phyloP scores from a whole-genome alignment of 2,888 invertebrate genomes.

The Tanytarsus gracilentus region DNA sequence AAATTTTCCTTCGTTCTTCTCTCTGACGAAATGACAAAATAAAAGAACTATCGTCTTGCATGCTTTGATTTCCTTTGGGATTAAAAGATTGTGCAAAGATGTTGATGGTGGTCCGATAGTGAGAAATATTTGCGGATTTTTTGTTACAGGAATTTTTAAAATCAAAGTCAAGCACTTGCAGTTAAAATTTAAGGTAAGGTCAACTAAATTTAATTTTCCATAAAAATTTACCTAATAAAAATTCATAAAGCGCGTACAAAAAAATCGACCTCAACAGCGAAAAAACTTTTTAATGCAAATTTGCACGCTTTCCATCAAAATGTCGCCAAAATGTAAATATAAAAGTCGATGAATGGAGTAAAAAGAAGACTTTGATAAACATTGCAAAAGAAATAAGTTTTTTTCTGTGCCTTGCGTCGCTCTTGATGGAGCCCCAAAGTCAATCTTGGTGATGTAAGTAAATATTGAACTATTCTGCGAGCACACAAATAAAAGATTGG shows the following conservation, averaged over 20 bases:
- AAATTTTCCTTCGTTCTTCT: background rate
- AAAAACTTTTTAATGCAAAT: background rate
- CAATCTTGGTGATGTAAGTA: constrained; percentile 17
- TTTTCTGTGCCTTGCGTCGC: background rate
- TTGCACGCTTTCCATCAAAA: too few species aligned
- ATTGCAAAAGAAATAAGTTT: background rate
- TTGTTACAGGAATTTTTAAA: too few species aligned
- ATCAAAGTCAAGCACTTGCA: too few species aligned
- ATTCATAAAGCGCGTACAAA: background rate
- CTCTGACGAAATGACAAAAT: too few species aligned
- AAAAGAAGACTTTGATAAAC: background rate
- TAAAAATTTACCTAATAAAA: too few species aligned
- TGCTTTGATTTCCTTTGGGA: constrained; percentile 9
- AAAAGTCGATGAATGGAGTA: too few species aligned
- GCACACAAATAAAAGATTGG: background rate
- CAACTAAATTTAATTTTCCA: too few species aligned
- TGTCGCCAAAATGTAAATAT: too few species aligned
- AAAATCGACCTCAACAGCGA: too few species aligned
- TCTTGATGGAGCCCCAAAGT: constrained; percentile 14
- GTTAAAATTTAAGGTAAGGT: too few species aligned
- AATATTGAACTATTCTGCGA: constrained; percentile 16
- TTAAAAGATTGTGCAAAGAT: constrained; percentile 1
- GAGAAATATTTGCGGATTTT: background rate
- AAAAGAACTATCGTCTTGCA: too few species aligned
- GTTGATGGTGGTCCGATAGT: background rate